Base-by-base conservation (phyloP, 2,888 invertebrate species). In the Philereme vetulata region DNA sequence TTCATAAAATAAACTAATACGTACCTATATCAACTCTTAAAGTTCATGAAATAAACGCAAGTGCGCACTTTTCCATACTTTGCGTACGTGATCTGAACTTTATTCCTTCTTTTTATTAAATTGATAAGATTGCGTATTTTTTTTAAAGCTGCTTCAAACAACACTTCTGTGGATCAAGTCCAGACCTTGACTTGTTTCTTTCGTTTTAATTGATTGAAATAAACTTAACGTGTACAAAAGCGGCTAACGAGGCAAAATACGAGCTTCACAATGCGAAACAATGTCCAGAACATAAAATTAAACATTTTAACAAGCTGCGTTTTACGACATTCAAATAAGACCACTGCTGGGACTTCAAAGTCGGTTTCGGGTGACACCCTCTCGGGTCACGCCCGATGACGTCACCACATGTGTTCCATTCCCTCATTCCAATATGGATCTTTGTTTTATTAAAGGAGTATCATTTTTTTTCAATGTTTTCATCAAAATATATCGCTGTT, bases 291-390 rank as follows among this genome's bases (percentile, higher is more conserved):
- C 64, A 68, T 68, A 67, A 70, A 65, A 66, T 64, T 61, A 72
- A 72, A 67, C 59, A 68, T 67, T 74, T 74, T 77, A 81, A 79
- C 78, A 76, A 79, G 79, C 70, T 63, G 60, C 64, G 67, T 69
- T 80, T 80, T 76, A 82, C 74, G 77, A 76, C 57, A 53, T 33
- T 51, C 50, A 45, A 62, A 57, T 43, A 54, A 44, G 51, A 55
- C 8, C 51, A 43, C n/a, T 33, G 51, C 10, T 33, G 44, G 21
- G 32, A 56, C 59, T 56, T 64, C 62, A 62, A 59, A 56, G 48
- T 38, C 46, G 51, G 56, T 50, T 34, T 64, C 60, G 56, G 64
- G 60, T 68, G 65, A 55, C 64, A 51, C 50, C 43, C 43, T 51
- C 34, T 61, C 40, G 60, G 60, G 64, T 62, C 66, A 35, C 54